These are phyloP conservation scores for Paradoxurus hermaphroditus DNA, from an alignment of 2,113 vertebrate species.

Conservation along the genomic window DNA sequence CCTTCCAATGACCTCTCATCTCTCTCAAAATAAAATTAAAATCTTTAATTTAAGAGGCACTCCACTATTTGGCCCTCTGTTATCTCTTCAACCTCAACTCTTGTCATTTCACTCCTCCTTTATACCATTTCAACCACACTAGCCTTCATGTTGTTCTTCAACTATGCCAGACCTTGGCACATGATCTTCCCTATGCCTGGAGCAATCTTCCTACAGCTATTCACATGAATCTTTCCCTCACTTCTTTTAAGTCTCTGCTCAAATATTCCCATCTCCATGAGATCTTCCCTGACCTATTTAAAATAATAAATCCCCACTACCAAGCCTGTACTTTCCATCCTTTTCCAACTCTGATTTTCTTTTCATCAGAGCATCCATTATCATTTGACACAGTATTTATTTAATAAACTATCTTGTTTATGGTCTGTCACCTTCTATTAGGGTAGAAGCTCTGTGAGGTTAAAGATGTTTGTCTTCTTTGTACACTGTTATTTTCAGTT, in stretches of 20 bases:
- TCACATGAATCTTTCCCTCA: background rate
- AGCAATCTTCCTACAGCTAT: background rate
- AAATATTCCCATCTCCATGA: background rate
- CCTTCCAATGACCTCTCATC: background rate
- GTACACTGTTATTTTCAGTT: background rate
- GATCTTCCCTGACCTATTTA: background rate
- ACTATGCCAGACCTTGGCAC: background rate
- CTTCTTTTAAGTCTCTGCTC: background rate
- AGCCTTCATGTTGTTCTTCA: background rate
- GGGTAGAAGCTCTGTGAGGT: background rate
- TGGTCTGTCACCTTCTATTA: background rate
- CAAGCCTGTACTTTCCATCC: background rate
- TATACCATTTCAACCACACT: background rate
- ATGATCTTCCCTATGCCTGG: background rate
- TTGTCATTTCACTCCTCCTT: background rate
- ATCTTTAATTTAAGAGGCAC: background rate
- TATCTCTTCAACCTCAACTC: background rate
- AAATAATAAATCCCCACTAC: background rate
- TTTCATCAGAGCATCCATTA: background rate
- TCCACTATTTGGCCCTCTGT: background rate
- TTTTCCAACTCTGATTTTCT: background rate
- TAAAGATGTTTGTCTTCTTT: background rate
- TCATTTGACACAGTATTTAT: conserved; percentile 6
- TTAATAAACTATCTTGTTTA: conserved; percentile 23
- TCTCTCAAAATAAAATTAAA: background rate